Conservation (phyloP, 2,797 vertebrate species). For the Euphonia xanthogaster region DNA sequence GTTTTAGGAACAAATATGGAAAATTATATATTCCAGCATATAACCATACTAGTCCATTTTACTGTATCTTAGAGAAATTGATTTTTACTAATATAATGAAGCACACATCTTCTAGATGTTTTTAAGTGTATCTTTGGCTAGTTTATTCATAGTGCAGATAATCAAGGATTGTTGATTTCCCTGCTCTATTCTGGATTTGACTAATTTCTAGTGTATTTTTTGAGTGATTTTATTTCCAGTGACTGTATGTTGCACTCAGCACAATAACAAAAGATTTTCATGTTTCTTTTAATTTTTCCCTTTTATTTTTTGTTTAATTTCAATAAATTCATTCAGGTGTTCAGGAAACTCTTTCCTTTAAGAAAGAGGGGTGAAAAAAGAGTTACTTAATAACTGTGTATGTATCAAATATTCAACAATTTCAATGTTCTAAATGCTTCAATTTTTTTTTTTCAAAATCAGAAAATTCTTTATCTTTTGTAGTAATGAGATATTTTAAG, state of each 20-base stretch:
- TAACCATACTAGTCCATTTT: background rate
- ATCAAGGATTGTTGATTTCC: background rate
- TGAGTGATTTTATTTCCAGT: background rate
- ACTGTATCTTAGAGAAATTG: background rate
- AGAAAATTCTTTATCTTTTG: background rate
- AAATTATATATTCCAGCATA: background rate
- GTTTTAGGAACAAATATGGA: background rate
- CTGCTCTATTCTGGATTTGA: background rate
- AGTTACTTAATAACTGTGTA: background rate
- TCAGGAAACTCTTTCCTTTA: background rate
- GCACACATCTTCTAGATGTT: background rate
- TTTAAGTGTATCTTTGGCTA: background rate
- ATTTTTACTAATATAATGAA: background rate
- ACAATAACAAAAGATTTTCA: background rate
- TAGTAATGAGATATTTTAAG: background rate
- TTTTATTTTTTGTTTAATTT: background rate
- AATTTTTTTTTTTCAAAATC: background rate
- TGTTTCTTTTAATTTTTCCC: background rate
- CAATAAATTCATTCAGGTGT: background rate
- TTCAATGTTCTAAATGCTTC: background rate
- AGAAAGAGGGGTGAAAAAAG: fast-evolving
- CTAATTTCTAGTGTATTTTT: background rate
- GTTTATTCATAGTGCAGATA: background rate
- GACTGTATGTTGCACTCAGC: background rate
- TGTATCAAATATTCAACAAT: background rate